Evolutionary conservation across 2,113 vertebrate genomes (phyloP).

Genomic region (Cyanoliseus patagonus): DNA sequence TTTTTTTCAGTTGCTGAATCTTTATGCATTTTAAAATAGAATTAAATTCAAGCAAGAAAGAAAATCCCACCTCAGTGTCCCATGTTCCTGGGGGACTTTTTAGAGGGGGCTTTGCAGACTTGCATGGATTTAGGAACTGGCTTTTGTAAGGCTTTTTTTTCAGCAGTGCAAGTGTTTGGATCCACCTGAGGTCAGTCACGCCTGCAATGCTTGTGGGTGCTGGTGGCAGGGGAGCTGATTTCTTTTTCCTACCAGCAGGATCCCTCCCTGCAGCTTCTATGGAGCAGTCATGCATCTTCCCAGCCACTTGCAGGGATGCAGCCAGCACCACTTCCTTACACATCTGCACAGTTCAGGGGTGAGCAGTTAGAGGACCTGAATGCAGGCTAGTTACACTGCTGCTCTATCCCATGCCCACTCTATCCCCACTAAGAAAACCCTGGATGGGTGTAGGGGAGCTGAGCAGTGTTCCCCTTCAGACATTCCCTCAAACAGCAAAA

Average conservation of each 20-base stretch:
- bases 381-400: not conserved
- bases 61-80: not conserved
- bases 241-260: not conserved
- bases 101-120: not conserved
- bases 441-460: not conserved
- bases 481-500: not conserved
- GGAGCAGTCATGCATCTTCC: not conserved
- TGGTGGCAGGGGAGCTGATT: not conserved
- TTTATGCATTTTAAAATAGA: not conserved
- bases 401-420: accelerated
- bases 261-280: not conserved
- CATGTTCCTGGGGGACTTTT: accelerated
- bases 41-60: not conserved
- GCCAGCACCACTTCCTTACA: not conserved
- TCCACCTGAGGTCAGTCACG: not conserved
- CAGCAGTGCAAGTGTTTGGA: accelerated
- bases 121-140: not conserved
- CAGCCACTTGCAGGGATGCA: not conserved
- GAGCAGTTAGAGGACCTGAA: not conserved
- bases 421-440: not conserved
- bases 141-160: not conserved
- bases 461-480: not conserved
- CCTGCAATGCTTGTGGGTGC: accelerated
- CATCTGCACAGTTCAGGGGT: not conserved
- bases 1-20: not conserved